phyloP scores from a whole-genome alignment of 92 coral and sea anemone genomes.

The Zoanthus sociatus region DNA sequence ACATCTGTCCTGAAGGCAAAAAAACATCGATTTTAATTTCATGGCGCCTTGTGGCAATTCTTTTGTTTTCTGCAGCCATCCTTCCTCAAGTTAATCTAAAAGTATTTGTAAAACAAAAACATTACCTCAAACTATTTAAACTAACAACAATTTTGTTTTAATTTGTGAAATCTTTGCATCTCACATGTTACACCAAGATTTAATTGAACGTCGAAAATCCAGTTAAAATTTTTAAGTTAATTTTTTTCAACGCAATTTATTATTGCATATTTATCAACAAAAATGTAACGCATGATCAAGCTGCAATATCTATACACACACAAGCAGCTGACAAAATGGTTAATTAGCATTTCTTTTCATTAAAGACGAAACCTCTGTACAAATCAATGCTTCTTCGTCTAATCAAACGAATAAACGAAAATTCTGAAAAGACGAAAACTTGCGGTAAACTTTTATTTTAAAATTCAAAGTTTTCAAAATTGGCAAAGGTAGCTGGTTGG shows the following conservation, averaged over 20 bases:
- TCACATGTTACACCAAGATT: not conserved
- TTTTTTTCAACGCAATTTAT: not conserved
- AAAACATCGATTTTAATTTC: slow-evolving; percentile 10
- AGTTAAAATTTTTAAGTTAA: not conserved
- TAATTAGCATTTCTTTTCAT: slow-evolving; percentile 47
- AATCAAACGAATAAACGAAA: slow-evolving; percentile 39
- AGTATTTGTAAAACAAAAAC: slow-evolving; percentile 21
- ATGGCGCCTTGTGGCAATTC: not conserved
- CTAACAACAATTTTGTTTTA: not conserved
- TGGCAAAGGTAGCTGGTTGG: not conserved
- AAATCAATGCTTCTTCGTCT: slow-evolving; percentile 26
- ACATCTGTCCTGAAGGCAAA: slow-evolving; percentile 5
- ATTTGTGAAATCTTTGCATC: not conserved
- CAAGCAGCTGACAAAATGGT: slow-evolving; percentile 32
- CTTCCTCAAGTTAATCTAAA: slow-evolving; percentile 11
- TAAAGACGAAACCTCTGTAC: slow-evolving; percentile 45
- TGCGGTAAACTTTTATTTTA: not conserved
- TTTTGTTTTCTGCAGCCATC: slow-evolving; percentile 21
- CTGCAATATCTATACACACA: slow-evolving; percentile 10
- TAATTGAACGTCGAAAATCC: not conserved
- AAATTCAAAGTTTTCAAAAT: slow-evolving; percentile 14
- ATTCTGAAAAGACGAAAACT: not conserved
- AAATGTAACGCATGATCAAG: slow-evolving; percentile 38
- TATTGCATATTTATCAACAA: slow-evolving; percentile 5
- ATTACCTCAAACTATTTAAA: not conserved